Base-by-base conservation (phyloP, 2,888 invertebrate species). In the Cacoxenus indagator region DNA sequence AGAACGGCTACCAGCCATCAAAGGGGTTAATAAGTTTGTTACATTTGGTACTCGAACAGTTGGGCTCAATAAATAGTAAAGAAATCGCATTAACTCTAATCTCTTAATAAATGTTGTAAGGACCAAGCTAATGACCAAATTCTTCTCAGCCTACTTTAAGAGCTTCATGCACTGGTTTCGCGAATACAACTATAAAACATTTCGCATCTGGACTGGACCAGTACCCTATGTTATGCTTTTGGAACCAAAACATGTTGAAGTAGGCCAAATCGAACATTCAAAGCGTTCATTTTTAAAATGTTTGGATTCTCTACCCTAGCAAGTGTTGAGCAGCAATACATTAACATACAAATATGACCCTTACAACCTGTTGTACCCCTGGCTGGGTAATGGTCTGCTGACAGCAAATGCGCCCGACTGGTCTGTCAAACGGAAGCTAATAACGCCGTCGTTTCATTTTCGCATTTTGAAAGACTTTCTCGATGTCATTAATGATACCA, bases 381-480 rank as follows among this genome's bases (percentile, higher is more conserved):
- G 89, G 89, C 75, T 90, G 22, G 89, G 89, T 6, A 79, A 85
- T 14, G 90, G 89, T 6, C 80, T 90, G 0, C 78, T 90, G 1
- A 89, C 88, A 0, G 83, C 88, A 6, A 85, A 78, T 62, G 77
- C 70, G 14, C 77, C 83, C n/a, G 87, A 89, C 73, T 90, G 90
- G 90, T 73, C 81, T 22, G 81, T 85, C 6, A 87, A 89, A 62
- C 85, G 90, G 5, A 90, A 89, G 82, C 78, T 90, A 64, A 89
- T 90, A 24, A 89, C 89, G 0, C 89, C 90, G 1, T 88, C 90
- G 1, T 90, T 90, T 77, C 84, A 84, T 62, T 82, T 82, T 64
- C 68, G 76, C 43, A 82, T 82, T 4, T 74, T 84, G 3, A 75
- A 71, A 46, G 78, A 78, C 66, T 84, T 83, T 64, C 67, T 78